Base-by-base conservation (phyloP, 2,113 vertebrate genomes). In the zebrafish (Danio rerio) region DNA sequence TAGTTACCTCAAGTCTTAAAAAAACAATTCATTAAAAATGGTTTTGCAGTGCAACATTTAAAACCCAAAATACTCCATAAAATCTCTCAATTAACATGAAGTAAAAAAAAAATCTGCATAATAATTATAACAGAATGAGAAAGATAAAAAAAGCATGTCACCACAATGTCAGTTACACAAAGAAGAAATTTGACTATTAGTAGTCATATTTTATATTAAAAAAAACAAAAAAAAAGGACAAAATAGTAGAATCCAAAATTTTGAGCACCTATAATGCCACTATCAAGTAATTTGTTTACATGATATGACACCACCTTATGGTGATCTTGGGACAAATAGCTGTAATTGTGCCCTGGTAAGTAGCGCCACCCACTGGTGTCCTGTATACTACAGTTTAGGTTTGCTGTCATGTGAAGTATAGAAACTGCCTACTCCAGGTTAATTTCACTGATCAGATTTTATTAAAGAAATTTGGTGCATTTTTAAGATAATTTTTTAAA, bases 281-380 rank as follows among this genome's bases (percentile, higher is more conserved):
- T 47, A 20, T 59, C 11, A 76, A 20, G 11, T 21, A 72, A 7
- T 66, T 50, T 61, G 66, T 49, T 69, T 47, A 55, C 81, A 87
- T 91, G 86, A 89, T 87, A 89, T 92, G 90, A 91, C 92, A 90
- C 93, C 93, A 92, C 89, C 92, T 89, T 81, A 90, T 93, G 93
- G 90, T 59, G 65, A 47, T 12, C 68, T 18, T 5, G 2, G 13
- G 55, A 47, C 53, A 45, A 55, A 21, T 2, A 65, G 6, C 49
- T n/a, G 20, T 40, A 75, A n/a, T 58, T 0, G 52, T 77, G 16
- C 53, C 69, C 58, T 73, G 56, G 78, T 58, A 63, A 31, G 79
- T 74, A 82, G 75, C 70, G 16, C 83, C 86, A 68, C 66, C 71
- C 16, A 69, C 53, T 82, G 86, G 81, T 49, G 3, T 47, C 20